Evolutionary conservation across 2,888 invertebrate species (phyloP).

Genomic region (Cataglyphis albicans): DNA sequence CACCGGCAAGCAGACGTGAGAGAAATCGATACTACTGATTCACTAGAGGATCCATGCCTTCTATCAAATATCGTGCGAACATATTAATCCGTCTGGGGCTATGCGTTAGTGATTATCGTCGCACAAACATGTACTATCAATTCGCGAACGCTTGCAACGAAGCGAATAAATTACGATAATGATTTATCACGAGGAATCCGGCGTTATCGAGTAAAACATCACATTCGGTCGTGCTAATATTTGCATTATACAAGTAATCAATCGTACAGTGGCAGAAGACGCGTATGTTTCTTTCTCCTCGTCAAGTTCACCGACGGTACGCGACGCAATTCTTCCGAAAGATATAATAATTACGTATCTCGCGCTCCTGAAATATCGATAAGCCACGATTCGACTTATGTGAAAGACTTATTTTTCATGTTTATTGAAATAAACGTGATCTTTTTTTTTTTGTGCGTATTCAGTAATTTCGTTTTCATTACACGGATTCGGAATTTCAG

Average conservation of each 20-base stretch:
- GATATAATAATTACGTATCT: constrained; percentile 23
- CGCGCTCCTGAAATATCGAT: background rate
- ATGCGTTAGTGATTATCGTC: constrained; percentile 11
- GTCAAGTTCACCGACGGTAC: background rate
- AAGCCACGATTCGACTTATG: background rate
- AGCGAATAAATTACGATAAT: constrained; percentile 22
- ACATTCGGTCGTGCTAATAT: constrained; percentile 34
- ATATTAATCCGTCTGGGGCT: constrained; percentile 34
- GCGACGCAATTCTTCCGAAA: constrained; percentile 4
- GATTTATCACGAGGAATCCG: constrained; percentile 28
- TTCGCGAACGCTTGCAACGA: background rate
- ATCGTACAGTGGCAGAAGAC: constrained; percentile 4
- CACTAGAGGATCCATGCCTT: constrained; percentile 1
- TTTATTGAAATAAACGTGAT: background rate
- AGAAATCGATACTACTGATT: constrained; percentile 36
- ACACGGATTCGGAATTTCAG: background rate
- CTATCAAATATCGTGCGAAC: constrained; percentile 25
- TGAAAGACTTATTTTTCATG: background rate
- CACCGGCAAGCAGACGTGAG: background rate
- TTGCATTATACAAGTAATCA: constrained; percentile 38
- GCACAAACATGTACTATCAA: constrained; percentile 5
- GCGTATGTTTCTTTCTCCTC: background rate
- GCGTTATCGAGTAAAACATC: constrained; percentile 39
- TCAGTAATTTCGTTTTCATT: background rate
- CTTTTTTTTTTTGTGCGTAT: background rate